These are phyloP conservation scores for Beroe forskalii DNA, from an alignment of 37 sponge, comb jelly and placozoan genomes.

Conservation along the genomic window DNA sequence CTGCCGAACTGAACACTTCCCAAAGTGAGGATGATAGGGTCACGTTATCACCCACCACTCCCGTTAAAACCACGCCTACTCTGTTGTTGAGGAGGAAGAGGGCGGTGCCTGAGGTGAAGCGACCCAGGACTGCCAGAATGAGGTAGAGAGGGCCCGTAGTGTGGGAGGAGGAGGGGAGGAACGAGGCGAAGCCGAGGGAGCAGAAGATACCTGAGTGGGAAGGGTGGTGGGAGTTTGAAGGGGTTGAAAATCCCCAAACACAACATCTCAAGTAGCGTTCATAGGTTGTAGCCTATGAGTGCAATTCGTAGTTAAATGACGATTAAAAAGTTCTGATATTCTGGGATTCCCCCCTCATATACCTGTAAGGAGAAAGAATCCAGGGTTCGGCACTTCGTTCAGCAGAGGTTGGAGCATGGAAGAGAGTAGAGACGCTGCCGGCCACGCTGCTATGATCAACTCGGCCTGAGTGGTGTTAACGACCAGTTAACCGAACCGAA, in stretches of 20 bases:
- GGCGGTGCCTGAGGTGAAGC: background rate
- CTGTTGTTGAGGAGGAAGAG: constrained; percentile 27
- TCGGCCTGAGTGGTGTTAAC: background rate
- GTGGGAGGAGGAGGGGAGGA: background rate
- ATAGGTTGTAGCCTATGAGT: too few relatives aligned
- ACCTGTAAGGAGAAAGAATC: background rate
- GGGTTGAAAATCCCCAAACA: too few relatives aligned
- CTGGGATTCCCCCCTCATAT: too few relatives aligned
- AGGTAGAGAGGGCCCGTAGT: background rate
- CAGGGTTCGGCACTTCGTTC: background rate
- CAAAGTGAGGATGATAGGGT: background rate
- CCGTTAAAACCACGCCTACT: background rate
- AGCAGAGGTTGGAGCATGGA: background rate
- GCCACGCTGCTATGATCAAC: background rate
- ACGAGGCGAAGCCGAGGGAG: background rate
- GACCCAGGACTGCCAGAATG: background rate
- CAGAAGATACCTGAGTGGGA: background rate
- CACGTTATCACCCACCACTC: background rate
- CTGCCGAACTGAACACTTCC: background rate
- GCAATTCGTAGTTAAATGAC: too few relatives aligned
- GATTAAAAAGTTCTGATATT: too few relatives aligned
- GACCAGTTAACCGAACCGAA: too few relatives aligned
- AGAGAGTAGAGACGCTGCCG: background rate
- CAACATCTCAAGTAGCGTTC: too few relatives aligned
- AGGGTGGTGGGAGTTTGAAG: background rate